These are phyloP conservation scores for Bombyx huttoni DNA, from an alignment of 2,888 invertebrate genomes.

Conservation along the genomic window DNA sequence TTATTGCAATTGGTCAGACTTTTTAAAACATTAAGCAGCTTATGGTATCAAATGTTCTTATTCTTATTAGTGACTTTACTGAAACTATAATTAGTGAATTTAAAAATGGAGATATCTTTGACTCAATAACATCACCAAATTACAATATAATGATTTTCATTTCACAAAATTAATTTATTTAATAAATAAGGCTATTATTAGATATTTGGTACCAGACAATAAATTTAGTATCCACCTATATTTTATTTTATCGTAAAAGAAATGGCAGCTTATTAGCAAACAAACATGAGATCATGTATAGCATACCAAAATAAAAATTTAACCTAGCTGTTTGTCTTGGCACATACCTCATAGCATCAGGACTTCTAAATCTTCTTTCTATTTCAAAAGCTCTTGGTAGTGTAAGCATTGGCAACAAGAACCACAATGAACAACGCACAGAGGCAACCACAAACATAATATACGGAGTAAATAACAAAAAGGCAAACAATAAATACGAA, in stretches of 20 bases:
- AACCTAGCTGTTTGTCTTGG: conserved; percentile 91
- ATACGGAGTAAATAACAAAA: conserved; percentile 92
- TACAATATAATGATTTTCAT: too few relatives aligned
- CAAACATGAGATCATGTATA: conserved; percentile 88
- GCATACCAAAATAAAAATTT: conserved; percentile 91
- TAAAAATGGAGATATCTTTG: too few relatives aligned
- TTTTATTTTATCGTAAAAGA: conserved; percentile 38
- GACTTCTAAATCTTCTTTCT: conserved; percentile 88
- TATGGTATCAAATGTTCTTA: too few relatives aligned
- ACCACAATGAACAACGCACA: conserved; percentile 88
- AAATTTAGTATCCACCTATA: too few relatives aligned
- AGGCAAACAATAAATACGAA: conserved; percentile 91
- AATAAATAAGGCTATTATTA: too few relatives aligned
- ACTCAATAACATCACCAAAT: too few relatives aligned
- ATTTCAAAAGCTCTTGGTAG: conserved; percentile 90
- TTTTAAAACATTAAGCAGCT: too few relatives aligned
- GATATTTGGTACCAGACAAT: too few relatives aligned
- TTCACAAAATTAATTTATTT: too few relatives aligned
- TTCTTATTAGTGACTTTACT: too few relatives aligned
- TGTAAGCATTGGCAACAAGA: conserved; percentile 89
- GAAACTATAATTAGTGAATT: too few relatives aligned
- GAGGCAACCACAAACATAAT: conserved; percentile 90
- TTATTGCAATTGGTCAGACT: too few relatives aligned
- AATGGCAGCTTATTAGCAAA: conserved; percentile 77
- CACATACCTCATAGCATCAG: conserved; percentile 83